phyloP scores from a whole-genome alignment of 2,797 vertebrate species.

The Salarias fasciatus region DNA sequence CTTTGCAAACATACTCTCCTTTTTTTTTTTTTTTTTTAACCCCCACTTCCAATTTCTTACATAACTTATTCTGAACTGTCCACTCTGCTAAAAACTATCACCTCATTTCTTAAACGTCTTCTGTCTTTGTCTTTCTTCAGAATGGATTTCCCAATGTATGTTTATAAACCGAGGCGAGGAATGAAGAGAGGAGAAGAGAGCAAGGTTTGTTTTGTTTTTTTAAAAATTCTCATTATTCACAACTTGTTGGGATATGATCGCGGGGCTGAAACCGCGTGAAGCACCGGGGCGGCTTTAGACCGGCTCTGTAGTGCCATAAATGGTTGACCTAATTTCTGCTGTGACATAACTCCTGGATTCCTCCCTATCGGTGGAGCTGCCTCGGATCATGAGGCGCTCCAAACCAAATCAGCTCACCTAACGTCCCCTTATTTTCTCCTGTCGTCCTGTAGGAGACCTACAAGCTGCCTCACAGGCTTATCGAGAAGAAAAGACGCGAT shows the following conservation, averaged over 20 bases:
- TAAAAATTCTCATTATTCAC: constrained; percentile 8
- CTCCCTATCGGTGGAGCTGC: constrained; percentile 42
- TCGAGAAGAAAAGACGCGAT: constrained; percentile 98
- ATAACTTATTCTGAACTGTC: not conserved
- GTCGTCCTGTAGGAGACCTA: constrained; percentile 90
- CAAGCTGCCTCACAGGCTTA: constrained; percentile 96
- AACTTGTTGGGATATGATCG: constrained; percentile 6
- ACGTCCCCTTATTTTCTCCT: constrained; percentile 4
- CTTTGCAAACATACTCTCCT: constrained; percentile 8
- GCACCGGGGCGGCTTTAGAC: not conserved
- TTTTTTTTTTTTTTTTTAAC: not conserved
- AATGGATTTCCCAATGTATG: constrained; percentile 96
- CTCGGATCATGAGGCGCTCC: constrained; percentile 11
- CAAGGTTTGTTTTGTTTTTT: constrained; percentile 83
- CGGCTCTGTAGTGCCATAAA: constrained; percentile 53
- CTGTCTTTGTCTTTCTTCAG: constrained; percentile 73
- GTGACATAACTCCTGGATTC: constrained; percentile 71
- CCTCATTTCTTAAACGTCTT: not conserved
- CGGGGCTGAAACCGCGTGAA: constrained; percentile 20
- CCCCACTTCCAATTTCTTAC: not conserved
- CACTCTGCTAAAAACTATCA: not conserved
- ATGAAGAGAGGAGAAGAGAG: constrained; percentile 94
- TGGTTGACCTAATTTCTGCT: constrained; percentile 65
- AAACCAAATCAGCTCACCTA: constrained; percentile 16
- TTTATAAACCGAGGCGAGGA: constrained; percentile 93